These are phyloP conservation scores for Eulacestoma nigropectus DNA, from an alignment of 2,113 vertebrate species.

Conservation along the genomic window DNA sequence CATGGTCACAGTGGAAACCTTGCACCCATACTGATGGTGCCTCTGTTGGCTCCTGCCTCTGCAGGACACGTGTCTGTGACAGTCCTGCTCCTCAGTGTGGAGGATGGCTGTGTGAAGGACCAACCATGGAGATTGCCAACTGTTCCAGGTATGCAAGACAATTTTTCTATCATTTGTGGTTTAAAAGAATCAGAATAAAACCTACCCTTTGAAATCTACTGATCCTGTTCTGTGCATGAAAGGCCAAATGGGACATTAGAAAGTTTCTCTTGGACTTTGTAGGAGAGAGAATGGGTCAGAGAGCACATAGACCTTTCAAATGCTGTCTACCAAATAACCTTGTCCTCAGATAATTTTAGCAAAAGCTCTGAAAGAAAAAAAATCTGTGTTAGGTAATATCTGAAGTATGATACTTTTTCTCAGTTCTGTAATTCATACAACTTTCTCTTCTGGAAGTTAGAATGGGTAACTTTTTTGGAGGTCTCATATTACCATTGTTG, in stretches of 20 bases:
- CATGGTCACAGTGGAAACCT: constrained; percentile 84
- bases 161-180: neutral
- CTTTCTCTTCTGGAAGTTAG: neutral
- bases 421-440: neutral
- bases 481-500: neutral
- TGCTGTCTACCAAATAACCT: neutral
- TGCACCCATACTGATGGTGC: constrained; percentile 84
- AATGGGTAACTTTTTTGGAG: neutral
- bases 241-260: neutral
- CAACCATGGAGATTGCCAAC: constrained; percentile 89
- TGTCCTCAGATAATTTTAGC: neutral
- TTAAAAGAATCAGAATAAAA: neutral
- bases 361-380: neutral
- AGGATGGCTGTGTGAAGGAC: constrained; percentile 86
- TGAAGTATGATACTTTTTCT: neutral
- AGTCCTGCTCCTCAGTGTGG: constrained; percentile 89
- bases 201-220: neutral
- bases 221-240: neutral
- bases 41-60: constrained; percentile 83
- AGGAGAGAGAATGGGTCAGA: neutral
- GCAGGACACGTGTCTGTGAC: constrained; percentile 87
- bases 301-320: neutral
- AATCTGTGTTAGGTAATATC: neutral
- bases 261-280: neutral
- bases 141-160: constrained; percentile 84